These are phyloP conservation scores for Lasioglossum baleicum DNA, from an alignment of 1,140 invertebrate species.

Conservation along the genomic window DNA sequence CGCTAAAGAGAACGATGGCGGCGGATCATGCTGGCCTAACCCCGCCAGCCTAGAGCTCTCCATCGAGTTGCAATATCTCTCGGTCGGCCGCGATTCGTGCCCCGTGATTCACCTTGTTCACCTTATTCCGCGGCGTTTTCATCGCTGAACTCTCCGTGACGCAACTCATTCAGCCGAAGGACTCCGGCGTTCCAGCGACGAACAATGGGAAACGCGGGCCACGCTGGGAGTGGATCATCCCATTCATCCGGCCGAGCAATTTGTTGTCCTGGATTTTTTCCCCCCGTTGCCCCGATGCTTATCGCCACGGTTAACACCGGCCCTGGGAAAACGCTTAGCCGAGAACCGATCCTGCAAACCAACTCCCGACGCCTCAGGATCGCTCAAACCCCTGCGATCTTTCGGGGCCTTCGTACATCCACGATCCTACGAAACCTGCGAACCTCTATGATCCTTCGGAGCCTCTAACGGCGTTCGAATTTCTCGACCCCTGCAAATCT, in stretches of 20 bases:
- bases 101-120: conserved; percentile 26
- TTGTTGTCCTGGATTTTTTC: conserved; percentile 18
- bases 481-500: no score
- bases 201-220: conserved; percentile 36
- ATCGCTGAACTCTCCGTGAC: conserved; percentile 36
- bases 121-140: conserved; percentile 44
- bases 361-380: not conserved
- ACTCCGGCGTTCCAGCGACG: conserved; percentile 30
- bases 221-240: conserved; percentile 18
- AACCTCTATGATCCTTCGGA: no score
- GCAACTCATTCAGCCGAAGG: conserved; percentile 50
- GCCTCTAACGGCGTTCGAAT: no score
- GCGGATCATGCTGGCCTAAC: no score
- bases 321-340: conserved; percentile 8
- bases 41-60: no score
- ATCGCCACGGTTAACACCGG: conserved; percentile 1
- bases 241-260: conserved; percentile 27
- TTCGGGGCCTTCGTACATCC: no score
- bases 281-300: not conserved
- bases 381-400: no score
- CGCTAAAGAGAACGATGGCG: no score
- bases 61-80: conserved; percentile 21
- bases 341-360: not conserved
- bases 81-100: conserved; percentile 11
- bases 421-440: no score